A percentile compares a stretch with the other conserved stretches of the same genome.
Conservation (phyloP, 2,888 invertebrate genomes). For the Drosophila affinis region DNA sequence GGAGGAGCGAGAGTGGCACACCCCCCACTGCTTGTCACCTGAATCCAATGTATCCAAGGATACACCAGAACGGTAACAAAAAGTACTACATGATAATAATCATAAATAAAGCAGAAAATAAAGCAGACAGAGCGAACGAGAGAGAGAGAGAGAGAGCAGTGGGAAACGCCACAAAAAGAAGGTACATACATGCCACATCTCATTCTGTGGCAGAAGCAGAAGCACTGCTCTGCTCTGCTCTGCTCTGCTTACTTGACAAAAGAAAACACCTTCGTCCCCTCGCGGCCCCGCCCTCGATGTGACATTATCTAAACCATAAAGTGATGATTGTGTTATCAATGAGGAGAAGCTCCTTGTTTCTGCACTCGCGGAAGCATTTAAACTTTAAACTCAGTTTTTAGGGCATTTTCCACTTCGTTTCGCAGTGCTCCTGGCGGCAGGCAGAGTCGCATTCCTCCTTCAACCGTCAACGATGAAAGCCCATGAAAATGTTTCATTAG, state of each 20-base stretch:
- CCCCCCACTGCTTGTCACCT: not conserved
- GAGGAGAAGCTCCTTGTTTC: not conserved
- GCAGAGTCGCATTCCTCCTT: not conserved
- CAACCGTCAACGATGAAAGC: not conserved
- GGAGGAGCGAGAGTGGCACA: not conserved
- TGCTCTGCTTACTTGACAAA: not conserved
- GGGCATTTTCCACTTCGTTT: not conserved
- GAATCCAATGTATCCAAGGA: not conserved
- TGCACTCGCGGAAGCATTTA: not conserved
- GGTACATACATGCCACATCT: not conserved
- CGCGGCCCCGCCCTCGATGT: not conserved
- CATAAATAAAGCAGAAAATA: slow-evolving; percentile 34
- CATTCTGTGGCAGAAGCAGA: not conserved
- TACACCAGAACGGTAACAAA: not conserved
- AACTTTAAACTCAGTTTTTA: not conserved
- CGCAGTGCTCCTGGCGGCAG: not conserved
- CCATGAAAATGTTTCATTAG: slow-evolving; percentile 18
- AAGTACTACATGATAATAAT: slow-evolving; percentile 41
- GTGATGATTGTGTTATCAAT: not conserved
- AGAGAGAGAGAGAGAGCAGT: not conserved
- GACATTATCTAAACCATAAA: not conserved
- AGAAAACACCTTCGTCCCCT: not conserved
- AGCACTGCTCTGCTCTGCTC: not conserved
- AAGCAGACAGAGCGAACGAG: not conserved
- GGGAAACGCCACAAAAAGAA: slow-evolving; percentile 1